Percentiles rank a stretch among this genome's conserved stretches.
Conservation (phyloP, 2,888 invertebrate species). For the Theretra japonica region DNA sequence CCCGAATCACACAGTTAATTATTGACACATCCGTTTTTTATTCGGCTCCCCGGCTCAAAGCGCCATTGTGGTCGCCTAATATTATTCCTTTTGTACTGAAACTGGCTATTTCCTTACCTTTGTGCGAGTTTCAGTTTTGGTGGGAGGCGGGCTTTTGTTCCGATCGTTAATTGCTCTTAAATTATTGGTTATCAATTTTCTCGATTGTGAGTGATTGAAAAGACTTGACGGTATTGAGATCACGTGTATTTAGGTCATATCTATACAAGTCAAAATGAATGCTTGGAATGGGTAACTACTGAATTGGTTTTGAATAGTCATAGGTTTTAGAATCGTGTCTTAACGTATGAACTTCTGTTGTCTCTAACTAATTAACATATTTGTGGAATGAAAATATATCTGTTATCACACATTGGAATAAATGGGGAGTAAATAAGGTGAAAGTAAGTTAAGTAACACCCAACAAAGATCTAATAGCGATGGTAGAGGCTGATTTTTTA, state of each 20-base stretch:
- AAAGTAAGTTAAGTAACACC: no score
- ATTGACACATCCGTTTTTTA: slow-evolving; percentile 84
- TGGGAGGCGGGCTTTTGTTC: slow-evolving; percentile 55
- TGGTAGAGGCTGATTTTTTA: no score
- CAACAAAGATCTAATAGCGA: no score
- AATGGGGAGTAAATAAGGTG: no score
- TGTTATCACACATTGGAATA: no score
- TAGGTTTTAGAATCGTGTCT: no score
- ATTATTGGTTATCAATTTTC: slow-evolving; percentile 42
- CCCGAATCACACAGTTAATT: slow-evolving; percentile 81
- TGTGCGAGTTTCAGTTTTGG: slow-evolving; percentile 59
- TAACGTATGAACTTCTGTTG: no score
- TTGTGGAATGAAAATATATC: no score
- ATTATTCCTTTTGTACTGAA: slow-evolving; percentile 69
- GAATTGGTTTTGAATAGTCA: no score
- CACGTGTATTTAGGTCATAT: neutral
- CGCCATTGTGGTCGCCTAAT: slow-evolving; percentile 70
- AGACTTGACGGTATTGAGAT: slow-evolving; percentile 11
- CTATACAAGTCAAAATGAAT: no score
- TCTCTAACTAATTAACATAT: no score
- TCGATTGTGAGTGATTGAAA: slow-evolving; percentile 18
- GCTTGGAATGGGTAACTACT: no score
- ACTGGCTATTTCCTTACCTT: slow-evolving; percentile 77
- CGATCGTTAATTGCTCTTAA: slow-evolving; percentile 53
- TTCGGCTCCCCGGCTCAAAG: slow-evolving; percentile 56